These are phyloP conservation scores for Sceloporus undulatus DNA, from an alignment of 2,113 vertebrate species.

Conservation along the genomic window DNA sequence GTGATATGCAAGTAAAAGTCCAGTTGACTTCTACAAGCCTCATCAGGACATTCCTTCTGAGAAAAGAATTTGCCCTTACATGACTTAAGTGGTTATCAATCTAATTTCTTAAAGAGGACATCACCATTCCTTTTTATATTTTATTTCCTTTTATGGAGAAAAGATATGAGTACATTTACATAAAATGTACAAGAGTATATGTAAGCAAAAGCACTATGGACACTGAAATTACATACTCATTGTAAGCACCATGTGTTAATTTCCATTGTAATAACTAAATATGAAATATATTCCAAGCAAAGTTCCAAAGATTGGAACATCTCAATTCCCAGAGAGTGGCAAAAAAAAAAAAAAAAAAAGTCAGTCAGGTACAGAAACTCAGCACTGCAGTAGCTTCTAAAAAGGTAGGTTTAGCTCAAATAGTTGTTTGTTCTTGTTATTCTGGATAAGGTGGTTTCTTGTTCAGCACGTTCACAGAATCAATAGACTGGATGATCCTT, in stretches of 20 bases:
- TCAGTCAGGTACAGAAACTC: not conserved
- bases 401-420: not conserved
- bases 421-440: not conserved
- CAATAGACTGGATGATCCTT: not conserved
- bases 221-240: not conserved
- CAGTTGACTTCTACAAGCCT: constrained; percentile 50
- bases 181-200: not conserved
- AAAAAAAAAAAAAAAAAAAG: not conserved
- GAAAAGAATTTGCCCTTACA: constrained; percentile 73
- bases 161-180: constrained; percentile 26
- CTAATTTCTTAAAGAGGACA: constrained; percentile 62
- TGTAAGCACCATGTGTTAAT: not conserved
- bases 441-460: not conserved
- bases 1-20: constrained; percentile 57
- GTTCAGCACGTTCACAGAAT: not conserved
- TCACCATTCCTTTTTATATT: constrained; percentile 28
- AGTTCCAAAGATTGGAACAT: not conserved
- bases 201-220: not conserved
- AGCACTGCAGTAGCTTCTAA: not conserved
- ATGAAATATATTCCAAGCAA: not conserved
- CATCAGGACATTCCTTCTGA: constrained; percentile 57
- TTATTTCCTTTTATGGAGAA: constrained; percentile 45
- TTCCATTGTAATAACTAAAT: not conserved
- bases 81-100: constrained; percentile 69
- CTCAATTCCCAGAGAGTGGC: not conserved